Conservation (phyloP, 2,888 invertebrate species). For the Lithosia quadra region DNA sequence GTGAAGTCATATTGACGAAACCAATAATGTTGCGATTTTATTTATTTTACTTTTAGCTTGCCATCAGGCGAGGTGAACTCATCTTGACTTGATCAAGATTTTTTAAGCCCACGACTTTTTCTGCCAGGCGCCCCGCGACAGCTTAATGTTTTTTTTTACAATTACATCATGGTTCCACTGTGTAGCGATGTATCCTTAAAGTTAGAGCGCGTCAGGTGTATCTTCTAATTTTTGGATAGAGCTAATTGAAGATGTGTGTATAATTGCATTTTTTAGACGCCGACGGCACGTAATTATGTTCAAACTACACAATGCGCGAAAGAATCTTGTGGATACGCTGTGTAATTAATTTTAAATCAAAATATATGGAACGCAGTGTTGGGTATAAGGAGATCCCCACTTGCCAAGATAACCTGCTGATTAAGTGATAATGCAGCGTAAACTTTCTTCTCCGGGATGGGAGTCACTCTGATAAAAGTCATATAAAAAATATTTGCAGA, state of each 20-base stretch:
- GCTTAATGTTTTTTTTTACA: neutral
- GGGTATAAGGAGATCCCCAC: too few relatives aligned
- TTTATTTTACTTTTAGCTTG: too few relatives aligned
- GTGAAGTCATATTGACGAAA: too few relatives aligned
- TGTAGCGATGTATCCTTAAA: neutral
- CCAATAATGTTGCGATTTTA: too few relatives aligned
- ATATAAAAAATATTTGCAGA: too few relatives aligned
- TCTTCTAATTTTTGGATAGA: slow-evolving; percentile 31
- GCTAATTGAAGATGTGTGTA: slow-evolving; percentile 66
- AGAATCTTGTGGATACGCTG: slow-evolving; percentile 53
- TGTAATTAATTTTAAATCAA: neutral
- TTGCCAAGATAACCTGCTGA: neutral
- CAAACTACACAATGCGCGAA: slow-evolving; percentile 38
- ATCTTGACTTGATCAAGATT: too few relatives aligned
- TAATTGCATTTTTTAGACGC: slow-evolving; percentile 74
- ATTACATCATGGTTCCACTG: neutral
- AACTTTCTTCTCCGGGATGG: neutral
- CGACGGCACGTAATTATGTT: slow-evolving; percentile 66
- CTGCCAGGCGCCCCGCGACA: too few relatives aligned
- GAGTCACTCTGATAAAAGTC: neutral
- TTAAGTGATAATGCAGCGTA: neutral
- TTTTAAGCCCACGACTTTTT: too few relatives aligned
- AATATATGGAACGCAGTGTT: neutral
- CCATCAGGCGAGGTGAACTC: too few relatives aligned
- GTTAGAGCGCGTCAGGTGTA: neutral